Evolutionary conservation across 92 coral and sea anemone species (phyloP), one percentile per base, ranked within the genome.

Genomic region (Paramuricea clavata): DNA sequence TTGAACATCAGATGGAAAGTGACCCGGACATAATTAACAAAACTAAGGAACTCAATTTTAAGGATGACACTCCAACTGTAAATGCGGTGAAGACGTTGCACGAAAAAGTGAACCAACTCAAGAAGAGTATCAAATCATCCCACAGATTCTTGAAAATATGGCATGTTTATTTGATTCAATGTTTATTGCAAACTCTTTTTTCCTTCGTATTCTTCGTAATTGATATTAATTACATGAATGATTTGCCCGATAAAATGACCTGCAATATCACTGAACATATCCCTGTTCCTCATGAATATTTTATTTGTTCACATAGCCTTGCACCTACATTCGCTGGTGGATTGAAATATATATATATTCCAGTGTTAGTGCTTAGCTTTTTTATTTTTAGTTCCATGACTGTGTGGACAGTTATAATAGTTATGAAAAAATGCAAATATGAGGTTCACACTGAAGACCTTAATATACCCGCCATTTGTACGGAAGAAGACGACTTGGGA

Each of bases 221-320:
- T 27, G 61, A 89, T 67, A 49, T 50, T 19, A 1, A 23, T 47
- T 33, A 19, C 21, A 19, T 76, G 65, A 36, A 17, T 12, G 26
- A 70, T 10, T 42, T 86, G 56, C 59, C 43, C 13, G 59, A 61
- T 49, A 65, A 65, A 12, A 59, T 89, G 52, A 90, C 76, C 19
- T 90, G 93, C 74, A 83, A 73, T 12, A 34, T 87, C 0, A 90
- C 86, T 81, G 62, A 81, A 36, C 23, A 70, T 35, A 47, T 87
- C 41, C 49, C 78, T 49, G 93, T 35, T 17, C 49, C 67, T 23
- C 81, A 86, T 42, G 43, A 52, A 6, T 59, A 82, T 78, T 90
- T 86, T 49, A 82, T 69, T 69, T 90, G 93, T 60, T 80, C 87
- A 33, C 69, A 81, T 61, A 69, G 76, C 74, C n/a, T 90, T 73